Conservation (phyloP, 1,140 invertebrate species). For the Drosophila leontia region DNA sequence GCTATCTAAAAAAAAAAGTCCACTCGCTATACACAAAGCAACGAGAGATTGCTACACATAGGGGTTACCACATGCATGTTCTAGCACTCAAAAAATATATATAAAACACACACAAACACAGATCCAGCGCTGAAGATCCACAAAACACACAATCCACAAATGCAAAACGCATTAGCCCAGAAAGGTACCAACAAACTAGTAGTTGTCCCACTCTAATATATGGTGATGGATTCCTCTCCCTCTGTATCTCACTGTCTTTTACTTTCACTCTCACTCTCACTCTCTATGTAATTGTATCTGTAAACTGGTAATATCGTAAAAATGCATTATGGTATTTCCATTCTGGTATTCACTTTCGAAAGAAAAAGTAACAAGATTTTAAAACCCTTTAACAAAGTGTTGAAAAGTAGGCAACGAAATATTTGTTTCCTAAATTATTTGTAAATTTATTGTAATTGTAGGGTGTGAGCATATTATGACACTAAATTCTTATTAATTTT, state of each 20-base stretch:
- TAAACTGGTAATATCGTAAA: background rate
- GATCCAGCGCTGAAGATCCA: background rate
- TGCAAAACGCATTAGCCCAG: constrained; percentile 40
- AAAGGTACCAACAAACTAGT: constrained; percentile 53
- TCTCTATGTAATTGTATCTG: background rate
- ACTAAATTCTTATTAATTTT: background rate
- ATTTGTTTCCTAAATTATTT: too few relatives aligned
- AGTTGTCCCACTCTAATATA: constrained; percentile 11
- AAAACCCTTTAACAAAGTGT: background rate
- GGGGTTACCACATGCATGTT: background rate
- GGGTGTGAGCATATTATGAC: background rate
- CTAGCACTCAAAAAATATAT: background rate
- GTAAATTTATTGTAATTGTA: background rate
- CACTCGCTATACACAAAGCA: background rate
- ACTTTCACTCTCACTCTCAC: background rate
- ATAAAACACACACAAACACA: constrained; percentile 1
- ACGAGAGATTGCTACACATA: background rate
- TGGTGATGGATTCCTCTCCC: constrained; percentile 19
- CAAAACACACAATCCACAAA: constrained; percentile 20
- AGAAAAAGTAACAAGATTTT: background rate
- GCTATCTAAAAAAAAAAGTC: background rate
- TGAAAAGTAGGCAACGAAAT: background rate
- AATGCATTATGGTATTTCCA: background rate
- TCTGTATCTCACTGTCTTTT: background rate
- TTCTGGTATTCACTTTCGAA: background rate